Percentiles rank a stretch among this genome's conserved stretches.
Evolutionary conservation across 2,888 invertebrate species (phyloP).

Genomic region (Drosophila greeni): DNA sequence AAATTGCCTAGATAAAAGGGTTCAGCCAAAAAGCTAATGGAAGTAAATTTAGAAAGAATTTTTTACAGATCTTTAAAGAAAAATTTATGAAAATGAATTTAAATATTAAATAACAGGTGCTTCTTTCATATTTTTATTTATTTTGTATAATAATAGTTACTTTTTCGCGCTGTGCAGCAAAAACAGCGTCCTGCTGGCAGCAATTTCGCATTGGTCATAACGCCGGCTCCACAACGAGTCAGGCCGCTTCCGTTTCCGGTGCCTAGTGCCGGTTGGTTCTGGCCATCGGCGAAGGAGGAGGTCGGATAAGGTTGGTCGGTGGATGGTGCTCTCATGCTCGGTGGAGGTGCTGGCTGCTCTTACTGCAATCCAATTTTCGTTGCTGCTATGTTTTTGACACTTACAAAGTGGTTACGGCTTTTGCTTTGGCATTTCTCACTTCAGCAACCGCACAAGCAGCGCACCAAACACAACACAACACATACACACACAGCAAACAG

Average conservation of each 20-base stretch:
- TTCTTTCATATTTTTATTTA: not conserved
- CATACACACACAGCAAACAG: conserved; percentile 1
- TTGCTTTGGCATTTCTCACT: conserved; percentile 71
- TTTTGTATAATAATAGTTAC: not conserved
- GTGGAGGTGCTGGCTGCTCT: conserved; percentile 28
- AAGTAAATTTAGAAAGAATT: not conserved
- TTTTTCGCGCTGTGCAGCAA: conserved; percentile 22
- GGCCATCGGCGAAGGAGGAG: not conserved
- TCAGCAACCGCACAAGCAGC: conserved; percentile 65
- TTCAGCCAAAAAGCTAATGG: not conserved
- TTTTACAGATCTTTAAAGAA: not conserved
- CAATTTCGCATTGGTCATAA: conserved; percentile 64
- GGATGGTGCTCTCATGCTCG: conserved; percentile 7
- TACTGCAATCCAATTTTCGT: conserved; percentile 69
- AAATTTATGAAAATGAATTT: not conserved
- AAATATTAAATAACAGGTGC: not conserved
- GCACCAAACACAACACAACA: conserved; percentile 17
- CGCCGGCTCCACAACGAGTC: conserved; percentile 47
- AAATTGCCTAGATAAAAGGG: not conserved
- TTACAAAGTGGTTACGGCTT: conserved; percentile 72
- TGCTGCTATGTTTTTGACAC: conserved; percentile 70
- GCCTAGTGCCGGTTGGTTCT: conserved; percentile 21
- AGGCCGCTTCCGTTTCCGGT: conserved; percentile 58
- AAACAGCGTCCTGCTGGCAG: conserved; percentile 27
- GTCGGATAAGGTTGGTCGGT: conserved; percentile 2